Conservation (phyloP, 2,797 vertebrate genomes). For the Austrolebias charrua region DNA sequence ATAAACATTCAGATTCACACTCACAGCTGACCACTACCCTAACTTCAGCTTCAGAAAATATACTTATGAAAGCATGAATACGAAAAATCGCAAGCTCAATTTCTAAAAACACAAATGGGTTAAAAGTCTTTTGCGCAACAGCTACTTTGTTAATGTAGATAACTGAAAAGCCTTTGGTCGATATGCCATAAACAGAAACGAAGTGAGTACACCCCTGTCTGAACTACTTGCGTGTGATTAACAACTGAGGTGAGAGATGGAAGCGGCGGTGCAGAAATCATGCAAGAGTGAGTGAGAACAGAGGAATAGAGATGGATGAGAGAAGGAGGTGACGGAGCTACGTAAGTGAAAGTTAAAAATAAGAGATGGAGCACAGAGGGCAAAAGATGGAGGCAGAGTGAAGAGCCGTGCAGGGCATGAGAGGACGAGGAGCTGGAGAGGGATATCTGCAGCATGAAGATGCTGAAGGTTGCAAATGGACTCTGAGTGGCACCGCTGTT, state of each 20-base stretch:
- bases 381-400: background rate
- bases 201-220: conserved; percentile 29
- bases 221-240: conserved; percentile 52
- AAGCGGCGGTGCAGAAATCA: conserved; percentile 38
- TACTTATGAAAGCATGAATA: conserved; percentile 26
- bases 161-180: conserved; percentile 30
- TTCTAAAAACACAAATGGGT: conserved; percentile 14
- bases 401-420: background rate
- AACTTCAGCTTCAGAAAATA: conserved; percentile 14
- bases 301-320: background rate
- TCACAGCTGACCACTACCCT: background rate
- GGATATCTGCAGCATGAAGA: conserved; percentile 14
- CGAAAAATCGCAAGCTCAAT: conserved; percentile 36
- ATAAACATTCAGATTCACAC: conserved; percentile 7
- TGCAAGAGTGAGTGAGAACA: conserved; percentile 20
- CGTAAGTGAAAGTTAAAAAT: background rate
- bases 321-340: conserved; percentile 16
- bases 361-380: background rate
- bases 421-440: background rate
- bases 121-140: background rate
- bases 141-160: conserved; percentile 6
- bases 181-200: conserved; percentile 36
- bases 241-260: conserved; percentile 43
- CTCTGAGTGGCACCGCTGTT: conserved; percentile 16
- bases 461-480: conserved; percentile 14